Evolutionary conservation across 1,140 invertebrate species (phyloP).

Genomic region (Drosophila pseudoobscura): DNA sequence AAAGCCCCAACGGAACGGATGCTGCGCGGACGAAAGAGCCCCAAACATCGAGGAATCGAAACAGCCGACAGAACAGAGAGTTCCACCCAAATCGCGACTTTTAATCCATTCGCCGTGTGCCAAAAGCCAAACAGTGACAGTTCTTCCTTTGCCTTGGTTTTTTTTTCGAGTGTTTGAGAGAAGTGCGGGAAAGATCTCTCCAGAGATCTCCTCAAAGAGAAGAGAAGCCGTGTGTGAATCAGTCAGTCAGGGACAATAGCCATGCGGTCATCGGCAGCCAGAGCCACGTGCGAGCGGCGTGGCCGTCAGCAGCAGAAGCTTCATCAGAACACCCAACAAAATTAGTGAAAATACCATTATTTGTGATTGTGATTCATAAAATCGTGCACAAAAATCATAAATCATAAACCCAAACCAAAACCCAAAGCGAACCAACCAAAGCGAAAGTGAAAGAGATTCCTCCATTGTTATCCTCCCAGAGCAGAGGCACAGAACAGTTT

Average conservation of each 20-base stretch:
- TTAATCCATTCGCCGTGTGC: neutral
- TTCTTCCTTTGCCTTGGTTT: no score
- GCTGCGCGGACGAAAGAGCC: slow-evolving; percentile 16
- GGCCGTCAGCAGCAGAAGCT: slow-evolving; percentile 44
- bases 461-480: no score
- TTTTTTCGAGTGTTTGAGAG: no score
- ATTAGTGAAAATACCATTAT: neutral
- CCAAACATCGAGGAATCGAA: slow-evolving; percentile 7
- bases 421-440: neutral
- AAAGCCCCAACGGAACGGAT: slow-evolving; percentile 21
- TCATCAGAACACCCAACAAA: slow-evolving; percentile 8
- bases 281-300: slow-evolving; percentile 63
- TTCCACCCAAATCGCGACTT: slow-evolving; percentile 34
- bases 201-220: neutral
- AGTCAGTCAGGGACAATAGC: neutral
- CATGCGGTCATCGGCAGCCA: slow-evolving; percentile 32
- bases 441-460: no score
- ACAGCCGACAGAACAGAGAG: slow-evolving; percentile 12
- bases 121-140: no score
- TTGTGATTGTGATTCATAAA: neutral
- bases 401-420: slow-evolving; percentile 12
- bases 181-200: no score
- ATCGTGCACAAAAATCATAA: slow-evolving; percentile 27
- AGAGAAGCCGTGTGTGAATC: neutral
- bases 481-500: no score